These are phyloP conservation scores for Zapornia atra DNA, from an alignment of 2,113 vertebrate species.

Conservation along the genomic window DNA sequence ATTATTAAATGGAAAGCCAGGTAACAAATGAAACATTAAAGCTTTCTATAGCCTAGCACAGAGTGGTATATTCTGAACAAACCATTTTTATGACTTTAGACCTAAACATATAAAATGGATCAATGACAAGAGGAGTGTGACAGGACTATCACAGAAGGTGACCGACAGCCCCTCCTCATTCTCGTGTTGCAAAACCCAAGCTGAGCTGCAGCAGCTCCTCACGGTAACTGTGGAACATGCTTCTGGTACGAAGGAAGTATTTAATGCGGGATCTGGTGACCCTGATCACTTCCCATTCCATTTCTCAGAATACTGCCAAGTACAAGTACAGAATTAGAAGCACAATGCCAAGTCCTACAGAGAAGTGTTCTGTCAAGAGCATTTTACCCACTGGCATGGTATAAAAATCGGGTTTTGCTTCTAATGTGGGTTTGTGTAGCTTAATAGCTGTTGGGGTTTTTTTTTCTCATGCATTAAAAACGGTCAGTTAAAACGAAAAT, in stretches of 20 bases:
- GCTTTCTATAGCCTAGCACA: neutral
- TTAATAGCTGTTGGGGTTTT: too few relatives aligned
- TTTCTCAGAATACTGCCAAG: neutral
- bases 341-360: neutral
- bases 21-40: fast-evolving
- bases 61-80: neutral
- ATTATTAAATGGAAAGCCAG: neutral
- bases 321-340: neutral
- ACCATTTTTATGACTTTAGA: neutral
- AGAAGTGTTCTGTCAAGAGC: neutral
- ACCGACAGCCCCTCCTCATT: neutral
- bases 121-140: neutral
- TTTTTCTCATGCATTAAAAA: neutral
- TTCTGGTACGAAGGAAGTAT: neutral
- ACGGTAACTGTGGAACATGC: fast-evolving
- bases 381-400: neutral
- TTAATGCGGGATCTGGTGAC: neutral
- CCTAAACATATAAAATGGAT: neutral
- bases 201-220: neutral
- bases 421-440: too few relatives aligned
- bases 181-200: neutral
- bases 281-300: neutral
- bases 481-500: neutral
- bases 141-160: fast-evolving
- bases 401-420: neutral